Base-by-base conservation (phyloP, 2,797 vertebrate species). In the Clarias fuscus region DNA sequence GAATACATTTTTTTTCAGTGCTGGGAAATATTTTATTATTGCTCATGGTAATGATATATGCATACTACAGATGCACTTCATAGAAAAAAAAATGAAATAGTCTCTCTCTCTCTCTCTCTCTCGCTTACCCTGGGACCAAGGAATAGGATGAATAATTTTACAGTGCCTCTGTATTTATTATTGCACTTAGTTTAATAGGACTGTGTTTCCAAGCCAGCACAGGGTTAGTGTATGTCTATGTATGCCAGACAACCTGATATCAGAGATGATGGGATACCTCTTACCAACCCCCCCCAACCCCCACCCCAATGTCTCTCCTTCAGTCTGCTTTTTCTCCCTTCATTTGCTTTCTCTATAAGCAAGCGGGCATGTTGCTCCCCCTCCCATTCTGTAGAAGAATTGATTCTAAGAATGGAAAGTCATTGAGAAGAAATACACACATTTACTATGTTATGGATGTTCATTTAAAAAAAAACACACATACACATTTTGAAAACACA, bases 181-280 rank as follows among this genome's bases (percentile, higher is more conserved):
- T 91, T 92, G 92, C 93, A 92, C 92, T 94, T 93, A 92, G 89
- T 92, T 92, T 93, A 93, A 93, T 92, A 88, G 87, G 83, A 89
- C 61, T 86, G 86, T 61, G 59, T 88, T 88, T 89, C 76, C 62
- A 65, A 86, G 84, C 85, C 83, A 88, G 83, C 68, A 67, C 33
- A 79, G 59, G 33, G 33, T 85, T 78, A 73, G 85, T 58, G 61
- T 84, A 75, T 70, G 78, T 53, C 27, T 84, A 30, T 13, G 30
- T 61, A 84, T 20, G 65, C 56, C 77, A 90, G 67, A 84, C 83
- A 67, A 43, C 40, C 18, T 22, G 30, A 82, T 24, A 73, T 72
- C 77, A 73, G 78, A 87, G 86, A 90, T 84, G 67, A 85, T 89
- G 86, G 72, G 78, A 88, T 90, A 83, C 88, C 68, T 87, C 67